Conservation (phyloP, 2,888 invertebrate species). For the Dasysyrphus tricinctus region DNA sequence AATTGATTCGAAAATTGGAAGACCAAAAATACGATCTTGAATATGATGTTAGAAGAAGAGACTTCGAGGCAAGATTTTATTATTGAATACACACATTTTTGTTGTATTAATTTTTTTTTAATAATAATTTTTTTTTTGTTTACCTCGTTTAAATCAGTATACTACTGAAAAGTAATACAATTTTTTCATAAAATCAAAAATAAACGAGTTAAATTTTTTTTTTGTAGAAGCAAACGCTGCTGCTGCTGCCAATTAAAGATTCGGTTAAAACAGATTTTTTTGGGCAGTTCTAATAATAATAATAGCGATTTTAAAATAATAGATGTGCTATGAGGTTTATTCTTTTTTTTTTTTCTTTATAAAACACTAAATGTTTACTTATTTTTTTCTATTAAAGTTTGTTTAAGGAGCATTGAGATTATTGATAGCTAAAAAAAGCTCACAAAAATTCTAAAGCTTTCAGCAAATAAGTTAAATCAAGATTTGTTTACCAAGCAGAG, state of each 20-base stretch:
- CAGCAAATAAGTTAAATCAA: not conserved
- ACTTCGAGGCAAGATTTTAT: slow-evolving; percentile 92
- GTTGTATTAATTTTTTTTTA: slow-evolving; percentile 55
- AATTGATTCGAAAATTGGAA: slow-evolving; percentile 82
- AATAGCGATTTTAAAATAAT: slow-evolving; percentile 34
- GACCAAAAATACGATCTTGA: slow-evolving; percentile 98
- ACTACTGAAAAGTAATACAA: slow-evolving; percentile 35
- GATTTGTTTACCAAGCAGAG: not conserved
- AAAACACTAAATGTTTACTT: slow-evolving; percentile 49
- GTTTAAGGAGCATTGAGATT: not conserved
- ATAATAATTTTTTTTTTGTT: slow-evolving; percentile 7
- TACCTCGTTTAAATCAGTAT: slow-evolving; percentile 44
- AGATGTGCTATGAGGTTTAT: slow-evolving; percentile 52
- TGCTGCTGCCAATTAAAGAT: slow-evolving; percentile 61
- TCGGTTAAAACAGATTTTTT: slow-evolving; percentile 50
- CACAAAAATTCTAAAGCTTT: not conserved
- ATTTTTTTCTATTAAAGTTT: slow-evolving; percentile 24
- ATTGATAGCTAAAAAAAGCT: not conserved
- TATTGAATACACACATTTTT: slow-evolving; percentile 61
- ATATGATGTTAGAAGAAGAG: slow-evolving; percentile 97
- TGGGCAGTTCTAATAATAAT: slow-evolving; percentile 59
- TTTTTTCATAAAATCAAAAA: slow-evolving; percentile 56
- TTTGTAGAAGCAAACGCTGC: slow-evolving; percentile 68
- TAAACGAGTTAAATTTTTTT: slow-evolving; percentile 31
- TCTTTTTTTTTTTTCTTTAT: slow-evolving; percentile 42